Base-by-base conservation (phyloP, 2,797 vertebrate species). In the Danio choprae region DNA sequence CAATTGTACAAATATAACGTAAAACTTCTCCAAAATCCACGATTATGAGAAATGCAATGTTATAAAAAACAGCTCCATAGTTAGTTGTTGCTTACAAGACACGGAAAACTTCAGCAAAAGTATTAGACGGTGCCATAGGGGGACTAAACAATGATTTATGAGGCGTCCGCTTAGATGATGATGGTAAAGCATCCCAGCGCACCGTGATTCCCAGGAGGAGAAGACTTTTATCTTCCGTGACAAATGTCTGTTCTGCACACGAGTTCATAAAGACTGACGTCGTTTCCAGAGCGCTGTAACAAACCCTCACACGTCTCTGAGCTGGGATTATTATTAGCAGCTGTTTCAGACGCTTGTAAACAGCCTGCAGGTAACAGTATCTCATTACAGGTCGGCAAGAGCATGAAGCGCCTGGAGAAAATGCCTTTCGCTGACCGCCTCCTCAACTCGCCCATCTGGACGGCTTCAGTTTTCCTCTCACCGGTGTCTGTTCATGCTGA, bases 311-410 rank as follows among this genome's bases (percentile, higher is more conserved):
- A 22, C 50, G 59, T 74, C 38, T 77, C 15, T 1, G 7, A 44
- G 8, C 50, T 77, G 15, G 56, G 36, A 36, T 56, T 36, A 58
- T 41, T 74, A 74, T 67, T 67, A 4, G 50, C 74, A 77, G 38
- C 50, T 77, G 74, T 67, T 15, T 77, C 62, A 77, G 50, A 65
- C 67, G 74, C 74, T 77, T 77, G 74, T 77, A 67, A 77, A 67
- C 10, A 7, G 18, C 29, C 50, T 55, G 50, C 15, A 55, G 38
- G 15, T 76, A 65, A 44, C 38, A 4, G 9, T 18, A 29, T 67
- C 68, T 56, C 63, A 56, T 77, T 77, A 77, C 62, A 40, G 8
- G 4, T 43, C 44, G 36, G 18, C 60, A 76, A 48, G 41, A 43
- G 48, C 36, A 22, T 29, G 38, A 13, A 56, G 38, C 16, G 38